Base-by-base conservation (phyloP, 2,113 vertebrate species). In the Xiphophorus hellerii region DNA sequence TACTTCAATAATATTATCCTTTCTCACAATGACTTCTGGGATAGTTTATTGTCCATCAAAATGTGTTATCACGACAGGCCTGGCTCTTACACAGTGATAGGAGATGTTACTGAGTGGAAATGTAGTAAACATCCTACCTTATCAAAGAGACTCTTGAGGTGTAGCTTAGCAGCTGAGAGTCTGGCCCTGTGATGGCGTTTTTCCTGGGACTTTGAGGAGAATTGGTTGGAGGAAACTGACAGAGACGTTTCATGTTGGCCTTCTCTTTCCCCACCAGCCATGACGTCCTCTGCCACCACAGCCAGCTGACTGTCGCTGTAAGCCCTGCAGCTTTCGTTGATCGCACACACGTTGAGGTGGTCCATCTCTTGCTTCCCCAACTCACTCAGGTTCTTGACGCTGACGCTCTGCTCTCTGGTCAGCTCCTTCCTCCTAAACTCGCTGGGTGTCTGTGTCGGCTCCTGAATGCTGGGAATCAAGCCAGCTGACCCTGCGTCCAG, bases 261-360 rank as follows among this genome's bases (percentile, higher is more conserved):
- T 0, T 82, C 79, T 28, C 70, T 75, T 27, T 73, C 91, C 60
- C 86, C 10, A 10, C 83, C 86, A 58, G 90, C 91, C 0, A n/a
- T 69, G 81, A 89, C 87, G 68, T 82, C 84, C 48, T 71, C 44
- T 17, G 29, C 1, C 1, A 5, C 75, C 0, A 86, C 83, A 28
- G 81, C 72, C 80, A 95, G 81, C 88, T 95, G 94, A 44, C 94
- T 71, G 77, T 95, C 94, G 4, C 94, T 95, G 87, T 95, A 95
- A 17, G 94, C 93, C 81, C 92, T 87, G 80, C 71, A 94, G 28
- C 90, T 79, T 8, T 93, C 85, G 10, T 39, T 82, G 1, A 95
- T 73, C 9, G 12, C 8, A 0, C 80, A 77, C 28, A 92, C 89
- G 9, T 67, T 39, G 0, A 94, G 90, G 28, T 80, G 76, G 29